Conservation (phyloP, 2,888 invertebrate genomes). For the Spodoptera exigua region DNA sequence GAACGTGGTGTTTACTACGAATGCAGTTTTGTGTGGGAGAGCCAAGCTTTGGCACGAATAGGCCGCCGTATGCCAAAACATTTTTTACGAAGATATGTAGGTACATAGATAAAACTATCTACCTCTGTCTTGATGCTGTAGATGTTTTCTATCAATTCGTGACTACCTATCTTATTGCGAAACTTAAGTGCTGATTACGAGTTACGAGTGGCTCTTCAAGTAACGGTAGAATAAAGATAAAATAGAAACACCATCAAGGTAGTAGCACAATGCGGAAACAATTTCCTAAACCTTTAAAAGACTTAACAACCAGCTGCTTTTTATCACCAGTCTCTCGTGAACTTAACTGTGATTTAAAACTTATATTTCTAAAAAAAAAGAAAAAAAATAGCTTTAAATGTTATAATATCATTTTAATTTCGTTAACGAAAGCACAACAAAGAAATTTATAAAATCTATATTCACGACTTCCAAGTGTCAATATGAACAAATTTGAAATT, state of each 20-base stretch:
- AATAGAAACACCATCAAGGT: background rate
- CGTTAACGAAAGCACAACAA: slow-evolving; percentile 5
- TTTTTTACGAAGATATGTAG: too few relatives aligned
- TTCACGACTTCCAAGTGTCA: too few relatives aligned
- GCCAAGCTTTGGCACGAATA: too few relatives aligned
- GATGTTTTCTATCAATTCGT: slow-evolving; percentile 1
- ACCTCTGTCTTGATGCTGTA: background rate
- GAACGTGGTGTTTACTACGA: too few relatives aligned
- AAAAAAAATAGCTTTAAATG: slow-evolving; percentile 7
- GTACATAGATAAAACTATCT: too few relatives aligned
- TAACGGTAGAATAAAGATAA: slow-evolving; percentile 10
- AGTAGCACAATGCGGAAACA: too few relatives aligned
- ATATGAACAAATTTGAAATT: slow-evolving; percentile 2
- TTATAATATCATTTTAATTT: slow-evolving; percentile 8
- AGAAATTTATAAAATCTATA: slow-evolving; percentile 2
- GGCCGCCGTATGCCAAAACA: too few relatives aligned
- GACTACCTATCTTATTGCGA: background rate
- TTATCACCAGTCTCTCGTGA: background rate
- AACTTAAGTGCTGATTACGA: background rate
- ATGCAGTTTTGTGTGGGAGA: too few relatives aligned
- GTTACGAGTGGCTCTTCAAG: background rate
- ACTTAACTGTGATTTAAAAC: background rate
- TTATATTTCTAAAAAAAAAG: slow-evolving; percentile 2
- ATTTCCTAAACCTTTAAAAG: too few relatives aligned
- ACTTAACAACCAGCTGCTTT: too few relatives aligned